A percentile compares a stretch with the other conserved stretches of the same genome.
These are phyloP conservation scores for Dipodomys ordii DNA, from an alignment of 2,113 vertebrate genomes.

Conservation along the genomic window DNA sequence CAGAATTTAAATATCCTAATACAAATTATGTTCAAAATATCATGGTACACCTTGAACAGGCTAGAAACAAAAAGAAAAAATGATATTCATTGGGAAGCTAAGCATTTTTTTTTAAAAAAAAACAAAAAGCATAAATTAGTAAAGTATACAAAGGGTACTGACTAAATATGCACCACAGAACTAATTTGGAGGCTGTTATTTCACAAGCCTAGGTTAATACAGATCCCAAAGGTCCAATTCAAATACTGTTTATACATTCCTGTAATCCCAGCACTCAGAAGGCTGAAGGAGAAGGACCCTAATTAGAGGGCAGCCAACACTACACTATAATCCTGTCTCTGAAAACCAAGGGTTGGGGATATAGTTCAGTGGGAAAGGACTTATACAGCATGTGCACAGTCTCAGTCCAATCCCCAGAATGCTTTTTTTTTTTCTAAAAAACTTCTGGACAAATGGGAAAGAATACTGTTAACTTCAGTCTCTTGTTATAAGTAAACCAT, in stretches of 20 bases:
- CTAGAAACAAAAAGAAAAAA: not conserved
- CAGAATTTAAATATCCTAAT: not conserved
- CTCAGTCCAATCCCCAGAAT: no score
- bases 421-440: no score
- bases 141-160: not conserved
- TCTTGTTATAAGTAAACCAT: not conserved
- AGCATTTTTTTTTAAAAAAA: not conserved
- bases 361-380: no score
- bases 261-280: no score
- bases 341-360: no score
- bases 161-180: not conserved
- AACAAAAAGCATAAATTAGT: not conserved
- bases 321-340: no score
- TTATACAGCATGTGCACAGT: no score
- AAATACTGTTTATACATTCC: not conserved
- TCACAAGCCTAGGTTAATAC: not conserved
- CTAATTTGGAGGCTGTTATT: not conserved
- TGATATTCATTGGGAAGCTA: not conserved
- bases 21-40: not conserved
- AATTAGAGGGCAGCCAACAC: no score
- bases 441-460: slow-evolving; percentile 15
- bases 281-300: no score
- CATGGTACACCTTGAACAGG: not conserved
- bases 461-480: not conserved
- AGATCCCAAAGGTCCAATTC: not conserved